phyloP scores from a whole-genome alignment of 2,113 vertebrate species.

The Proteles cristata region DNA sequence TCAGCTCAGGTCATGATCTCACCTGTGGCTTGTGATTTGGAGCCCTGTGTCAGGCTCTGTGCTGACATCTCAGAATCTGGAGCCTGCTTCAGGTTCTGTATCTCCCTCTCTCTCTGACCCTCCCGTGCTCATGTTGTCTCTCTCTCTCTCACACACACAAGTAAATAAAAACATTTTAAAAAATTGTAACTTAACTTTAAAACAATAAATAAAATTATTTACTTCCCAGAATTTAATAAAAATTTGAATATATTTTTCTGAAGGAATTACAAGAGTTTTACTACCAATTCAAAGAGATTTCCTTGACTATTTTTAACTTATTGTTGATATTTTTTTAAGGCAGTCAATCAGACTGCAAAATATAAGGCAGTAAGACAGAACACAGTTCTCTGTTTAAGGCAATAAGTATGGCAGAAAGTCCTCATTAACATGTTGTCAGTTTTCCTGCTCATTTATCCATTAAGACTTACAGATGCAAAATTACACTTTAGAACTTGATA shows the following conservation, averaged over 20 bases:
- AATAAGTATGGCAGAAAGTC: not conserved
- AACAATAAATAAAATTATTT: not conserved
- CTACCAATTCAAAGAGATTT: not conserved
- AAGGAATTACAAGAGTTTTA: slow-evolving; percentile 37
- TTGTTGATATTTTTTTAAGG: slow-evolving; percentile 36
- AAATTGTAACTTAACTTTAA: too few relatives aligned
- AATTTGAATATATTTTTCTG: not conserved
- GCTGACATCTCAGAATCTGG: too few relatives aligned
- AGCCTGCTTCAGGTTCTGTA: too few relatives aligned
- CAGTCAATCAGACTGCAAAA: not conserved
- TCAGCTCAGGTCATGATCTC: too few relatives aligned
- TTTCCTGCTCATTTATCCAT: slow-evolving; percentile 43
- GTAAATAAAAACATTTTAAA: too few relatives aligned
- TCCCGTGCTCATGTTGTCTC: too few relatives aligned
- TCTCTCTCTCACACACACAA: too few relatives aligned
- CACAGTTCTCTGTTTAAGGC: not conserved
- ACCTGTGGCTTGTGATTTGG: too few relatives aligned
- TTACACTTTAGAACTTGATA: slow-evolving; percentile 7
- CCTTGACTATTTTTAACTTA: slow-evolving; percentile 20
- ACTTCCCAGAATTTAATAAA: slow-evolving; percentile 11
- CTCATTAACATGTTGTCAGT: slow-evolving; percentile 47
- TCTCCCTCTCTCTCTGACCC: too few relatives aligned
- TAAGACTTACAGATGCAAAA: not conserved
- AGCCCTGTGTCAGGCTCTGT: too few relatives aligned
- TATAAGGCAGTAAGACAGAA: slow-evolving; percentile 7